Evolutionary conservation across 2,797 vertebrate species (phyloP).

Genomic region (Dromococcyx pavoninus): DNA sequence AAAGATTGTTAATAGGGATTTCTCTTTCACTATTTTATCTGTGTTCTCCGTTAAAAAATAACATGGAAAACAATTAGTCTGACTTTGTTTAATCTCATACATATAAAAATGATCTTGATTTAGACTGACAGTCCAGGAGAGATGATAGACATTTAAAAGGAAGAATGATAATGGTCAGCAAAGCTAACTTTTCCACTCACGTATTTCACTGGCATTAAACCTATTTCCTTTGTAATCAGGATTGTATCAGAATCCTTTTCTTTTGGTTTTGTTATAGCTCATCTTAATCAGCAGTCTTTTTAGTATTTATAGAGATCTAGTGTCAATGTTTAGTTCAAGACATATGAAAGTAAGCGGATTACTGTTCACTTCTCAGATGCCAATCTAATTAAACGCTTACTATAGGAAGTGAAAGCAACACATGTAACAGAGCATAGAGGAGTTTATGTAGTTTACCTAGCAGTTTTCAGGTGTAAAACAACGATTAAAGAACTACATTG

Average conservation of each 20-base stretch:
- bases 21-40: conserved; percentile 42
- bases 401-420: conserved; percentile 59
- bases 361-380: conserved; percentile 14
- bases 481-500: conserved; percentile 54
- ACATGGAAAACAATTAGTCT: conserved; percentile 37
- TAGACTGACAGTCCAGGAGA: not conserved
- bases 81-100: conserved; percentile 6
- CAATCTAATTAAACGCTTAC: conserved; percentile 62
- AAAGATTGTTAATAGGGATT: conserved; percentile 11
- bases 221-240: not conserved
- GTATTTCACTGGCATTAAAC: not conserved
- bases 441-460: conserved; percentile 56
- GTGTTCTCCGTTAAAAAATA: conserved; percentile 6
- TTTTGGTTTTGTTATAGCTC: not conserved
- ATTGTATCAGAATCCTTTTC: not conserved
- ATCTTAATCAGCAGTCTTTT: conserved; percentile 1
- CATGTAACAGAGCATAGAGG: conserved; percentile 52
- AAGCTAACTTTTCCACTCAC: not conserved
- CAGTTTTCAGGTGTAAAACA: conserved; percentile 63
- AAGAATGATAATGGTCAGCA: not conserved
- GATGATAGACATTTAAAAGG: conserved; percentile 6
- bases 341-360: conserved; percentile 39
- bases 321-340: not conserved
- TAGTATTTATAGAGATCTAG: not conserved
- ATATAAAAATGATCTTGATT: conserved; percentile 13